A percentile compares a stretch with the other conserved stretches of the same genome.
phyloP scores from a whole-genome alignment of 2,888 invertebrate genomes.

The Scaeva pyrastri region DNA sequence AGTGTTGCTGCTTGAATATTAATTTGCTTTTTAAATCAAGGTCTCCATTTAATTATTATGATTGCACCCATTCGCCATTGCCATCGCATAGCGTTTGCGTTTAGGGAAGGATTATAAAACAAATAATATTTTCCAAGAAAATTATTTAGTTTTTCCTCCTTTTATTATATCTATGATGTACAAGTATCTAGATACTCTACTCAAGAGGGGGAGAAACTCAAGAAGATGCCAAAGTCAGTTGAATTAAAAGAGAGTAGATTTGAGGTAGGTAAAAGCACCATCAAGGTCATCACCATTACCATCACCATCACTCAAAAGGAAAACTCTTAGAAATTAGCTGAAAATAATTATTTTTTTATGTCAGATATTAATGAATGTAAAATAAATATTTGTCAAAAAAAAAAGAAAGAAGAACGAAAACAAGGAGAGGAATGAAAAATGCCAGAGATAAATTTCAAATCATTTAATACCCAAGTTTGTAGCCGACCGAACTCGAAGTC shows the following conservation, averaged over 20 bases:
- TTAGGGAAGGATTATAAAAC: conserved; percentile 26
- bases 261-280: conserved; percentile 10
- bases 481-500: neutral
- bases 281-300: conserved; percentile 49
- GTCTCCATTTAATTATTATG: conserved; percentile 56
- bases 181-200: conserved; percentile 1
- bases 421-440: neutral
- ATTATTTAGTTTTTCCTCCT: neutral
- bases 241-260: neutral
- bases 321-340: conserved; percentile 40
- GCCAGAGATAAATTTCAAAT: conserved; percentile 47
- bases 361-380: conserved; percentile 62
- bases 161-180: no score
- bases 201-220: conserved; percentile 8
- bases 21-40: conserved; percentile 56
- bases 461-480: conserved; percentile 29
- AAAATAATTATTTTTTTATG: conserved; percentile 58
- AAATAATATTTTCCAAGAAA: conserved; percentile 31
- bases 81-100: neutral
- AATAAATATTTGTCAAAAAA: conserved; percentile 61
- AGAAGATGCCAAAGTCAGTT: conserved; percentile 14
- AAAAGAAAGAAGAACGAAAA: neutral
- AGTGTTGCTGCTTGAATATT: conserved; percentile 63
- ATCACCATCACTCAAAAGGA: conserved; percentile 4
- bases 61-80: conserved; percentile 49